A percentile compares a stretch with the other conserved stretches of the same genome.
Conservation (phyloP, 2,888 invertebrate genomes). For the Yponomeuta cagnagella region DNA sequence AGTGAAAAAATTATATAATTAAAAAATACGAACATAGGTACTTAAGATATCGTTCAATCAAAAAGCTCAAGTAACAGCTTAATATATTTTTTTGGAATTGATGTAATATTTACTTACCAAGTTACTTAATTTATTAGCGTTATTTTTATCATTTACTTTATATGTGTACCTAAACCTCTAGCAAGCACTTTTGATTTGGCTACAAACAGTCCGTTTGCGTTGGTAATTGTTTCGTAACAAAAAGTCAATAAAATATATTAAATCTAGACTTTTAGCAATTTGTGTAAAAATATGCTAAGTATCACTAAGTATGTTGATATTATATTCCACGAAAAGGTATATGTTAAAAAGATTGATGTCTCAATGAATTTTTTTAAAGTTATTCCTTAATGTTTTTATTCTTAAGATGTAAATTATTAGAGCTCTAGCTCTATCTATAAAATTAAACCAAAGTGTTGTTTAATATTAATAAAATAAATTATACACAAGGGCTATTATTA, state of each 20-base stretch:
- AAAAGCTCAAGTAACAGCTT: background rate
- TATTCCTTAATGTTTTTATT: constrained; percentile 17
- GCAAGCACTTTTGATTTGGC: background rate
- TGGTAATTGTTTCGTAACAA: no score
- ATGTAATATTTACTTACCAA: background rate
- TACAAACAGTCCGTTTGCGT: background rate
- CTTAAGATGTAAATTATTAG: constrained; percentile 47
- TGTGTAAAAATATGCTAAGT: background rate
- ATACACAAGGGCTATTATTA: background rate
- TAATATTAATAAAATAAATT: constrained; percentile 34
- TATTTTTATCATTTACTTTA: background rate
- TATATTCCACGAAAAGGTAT: background rate
- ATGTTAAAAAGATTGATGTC: background rate
- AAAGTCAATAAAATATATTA: no score
- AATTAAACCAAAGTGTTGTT: constrained; percentile 68
- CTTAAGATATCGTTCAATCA: background rate
- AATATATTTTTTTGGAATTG: background rate
- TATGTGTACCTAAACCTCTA: no score
- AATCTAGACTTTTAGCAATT: no score
- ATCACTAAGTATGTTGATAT: background rate
- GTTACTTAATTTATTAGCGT: background rate
- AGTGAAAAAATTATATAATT: no score
- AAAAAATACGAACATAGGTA: no score
- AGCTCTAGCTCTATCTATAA: constrained; percentile 34
- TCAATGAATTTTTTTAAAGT: background rate